Evolutionary conservation across 2,113 vertebrate species (phyloP), one percentile per base, ranked within the genome.

Genomic region (Rhinopomastus cyanomelas): DNA sequence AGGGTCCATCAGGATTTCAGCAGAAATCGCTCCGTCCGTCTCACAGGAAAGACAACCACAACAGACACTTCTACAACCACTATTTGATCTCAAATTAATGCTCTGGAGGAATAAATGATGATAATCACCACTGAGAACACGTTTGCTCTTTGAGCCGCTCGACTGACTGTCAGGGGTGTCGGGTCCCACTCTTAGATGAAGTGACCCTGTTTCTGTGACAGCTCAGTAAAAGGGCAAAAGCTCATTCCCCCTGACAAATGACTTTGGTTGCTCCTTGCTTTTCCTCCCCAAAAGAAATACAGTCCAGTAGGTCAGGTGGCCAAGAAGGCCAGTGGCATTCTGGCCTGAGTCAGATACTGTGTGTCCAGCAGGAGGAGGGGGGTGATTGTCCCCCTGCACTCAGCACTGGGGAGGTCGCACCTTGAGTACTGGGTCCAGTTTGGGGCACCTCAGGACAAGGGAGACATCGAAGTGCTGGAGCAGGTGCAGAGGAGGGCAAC

Each of bases 1-100:
- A 91, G 92, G 12, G 44, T 2, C 81, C 39, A 67, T 87, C 74
- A 96, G 59, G 83, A 68, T 67, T 85, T 91, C 53, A 88, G 67
- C 56, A 87, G 74, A 91, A 83, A 91, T 36, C 37, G 51, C 55
- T 57, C 67, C 75, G 65, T 67, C 37, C 39, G 17, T 27, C 73
- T 67, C 48, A 68, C 16, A 53, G 49, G 19, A 80, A 27, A 53
- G 32, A 44, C 25, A 71, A 53, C 34, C 55, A 36, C 53, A 11
- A 27, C 42, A 80, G 55, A 17, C n/a, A 84, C 75, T 37, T 16
- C 42, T 71, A 73, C 46, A 66, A 81, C 79, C 6, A 12, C 22
- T 42, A 4, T n/a, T 51, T 37, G 30, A 37, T 26, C 20, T 67
- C 73, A 55, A 56, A 76, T 73, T 30, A 79, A 72, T 18, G 34